Percentiles rank a stretch among this genome's conserved stretches.
Evolutionary conservation across 2,888 invertebrate species (phyloP).

Genomic region (Campoplex capitator): DNA sequence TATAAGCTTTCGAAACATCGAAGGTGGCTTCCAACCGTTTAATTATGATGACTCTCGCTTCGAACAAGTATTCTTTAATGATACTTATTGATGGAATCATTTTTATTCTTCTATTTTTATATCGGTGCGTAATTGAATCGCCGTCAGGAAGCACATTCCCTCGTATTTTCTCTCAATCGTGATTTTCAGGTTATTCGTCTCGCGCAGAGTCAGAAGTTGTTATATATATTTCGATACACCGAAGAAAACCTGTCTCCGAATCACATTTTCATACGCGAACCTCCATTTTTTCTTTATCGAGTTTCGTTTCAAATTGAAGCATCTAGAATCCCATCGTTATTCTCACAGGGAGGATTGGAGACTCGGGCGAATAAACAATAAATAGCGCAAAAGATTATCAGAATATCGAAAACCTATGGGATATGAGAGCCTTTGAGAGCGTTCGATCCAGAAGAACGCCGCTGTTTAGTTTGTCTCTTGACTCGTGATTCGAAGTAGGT

Average conservation of each 20-base stretch:
- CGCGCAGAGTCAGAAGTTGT: not conserved
- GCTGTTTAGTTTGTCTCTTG: conserved; percentile 52
- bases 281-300: not conserved
- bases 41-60: not conserved
- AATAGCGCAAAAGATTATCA: conserved; percentile 14
- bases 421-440: conserved; percentile 1
- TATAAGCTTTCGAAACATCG: conserved; percentile 13
- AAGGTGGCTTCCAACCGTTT: conserved; percentile 18
- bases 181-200: not conserved
- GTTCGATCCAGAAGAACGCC: conserved; percentile 30
- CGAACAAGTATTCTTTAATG: conserved; percentile 2
- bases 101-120: not conserved
- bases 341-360: not conserved
- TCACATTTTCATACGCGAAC: too few relatives aligned
- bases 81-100: not conserved
- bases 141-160: not conserved
- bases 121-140: not conserved
- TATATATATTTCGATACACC: not conserved
- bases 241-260: not conserved
- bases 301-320: not conserved
- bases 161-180: not conserved
- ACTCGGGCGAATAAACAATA: not conserved
- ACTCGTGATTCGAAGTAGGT: conserved; percentile 84
- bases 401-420: conserved; percentile 33
- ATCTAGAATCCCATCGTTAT: not conserved